phyloP scores from a whole-genome alignment of 2,113 vertebrate genomes.

The Silurus asotus region DNA sequence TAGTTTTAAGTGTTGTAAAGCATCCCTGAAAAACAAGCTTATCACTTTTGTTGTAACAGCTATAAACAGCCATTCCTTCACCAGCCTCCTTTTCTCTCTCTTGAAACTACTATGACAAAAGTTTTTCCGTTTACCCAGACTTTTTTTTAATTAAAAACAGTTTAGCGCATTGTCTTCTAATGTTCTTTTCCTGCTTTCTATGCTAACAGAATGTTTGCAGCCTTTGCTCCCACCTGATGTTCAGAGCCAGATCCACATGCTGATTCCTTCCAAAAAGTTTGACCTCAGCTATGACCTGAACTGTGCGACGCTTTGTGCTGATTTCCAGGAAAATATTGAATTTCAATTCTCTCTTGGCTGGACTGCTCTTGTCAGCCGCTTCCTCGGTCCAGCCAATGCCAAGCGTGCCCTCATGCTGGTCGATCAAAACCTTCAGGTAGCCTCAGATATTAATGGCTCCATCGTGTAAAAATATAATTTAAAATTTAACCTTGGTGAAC shows the following conservation, averaged over 20 bases:
- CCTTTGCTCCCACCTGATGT: constrained; percentile 83
- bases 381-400: constrained; percentile 84
- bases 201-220: constrained; percentile 83
- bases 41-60: neutral
- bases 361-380: constrained; percentile 87
- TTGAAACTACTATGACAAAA: neutral
- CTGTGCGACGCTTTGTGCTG: constrained; percentile 86
- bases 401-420: constrained; percentile 80
- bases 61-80: neutral
- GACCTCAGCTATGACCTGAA: constrained; percentile 96
- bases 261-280: constrained; percentile 88
- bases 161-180: neutral
- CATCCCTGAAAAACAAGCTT: neutral
- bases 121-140: neutral
- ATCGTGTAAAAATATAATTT: neutral
- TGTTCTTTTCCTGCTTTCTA: neutral
- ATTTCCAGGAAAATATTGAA: constrained; percentile 95
- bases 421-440: constrained; percentile 82
- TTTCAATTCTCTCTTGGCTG: constrained; percentile 94
- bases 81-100: neutral
- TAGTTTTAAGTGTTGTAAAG: neutral
- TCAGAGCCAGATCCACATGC: constrained; percentile 82
- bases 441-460: neutral
- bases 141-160: too few relatives aligned
- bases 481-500: neutral